Evolutionary conservation across 1,140 invertebrate genomes (phyloP).

Genomic region (Trypoxylus dichotomus): DNA sequence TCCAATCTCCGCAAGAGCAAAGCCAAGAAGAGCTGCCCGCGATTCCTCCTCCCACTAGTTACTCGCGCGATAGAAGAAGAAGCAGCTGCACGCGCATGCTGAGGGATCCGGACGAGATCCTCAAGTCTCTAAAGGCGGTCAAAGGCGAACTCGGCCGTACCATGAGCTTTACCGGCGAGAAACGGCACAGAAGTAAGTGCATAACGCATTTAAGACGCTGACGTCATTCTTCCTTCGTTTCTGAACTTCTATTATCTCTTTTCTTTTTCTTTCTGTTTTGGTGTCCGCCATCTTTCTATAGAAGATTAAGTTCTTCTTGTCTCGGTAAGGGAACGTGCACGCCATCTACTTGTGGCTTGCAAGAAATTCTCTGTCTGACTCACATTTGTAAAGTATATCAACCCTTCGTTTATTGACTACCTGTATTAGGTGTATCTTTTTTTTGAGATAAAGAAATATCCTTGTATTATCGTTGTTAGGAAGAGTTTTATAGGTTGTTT

Average conservation of each 20-base stretch:
- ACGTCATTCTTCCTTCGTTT: background rate
- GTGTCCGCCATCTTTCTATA: slow-evolving; percentile 12
- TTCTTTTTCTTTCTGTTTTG: slow-evolving; percentile 13
- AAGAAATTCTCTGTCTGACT: background rate
- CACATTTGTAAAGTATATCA: background rate
- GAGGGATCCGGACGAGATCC: slow-evolving; percentile 79
- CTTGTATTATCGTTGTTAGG: no score
- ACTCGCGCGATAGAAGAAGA: slow-evolving; percentile 69
- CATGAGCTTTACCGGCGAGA: slow-evolving; percentile 70
- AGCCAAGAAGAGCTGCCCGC: slow-evolving; percentile 51
- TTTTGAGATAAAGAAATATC: no score
- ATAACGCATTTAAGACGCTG: background rate
- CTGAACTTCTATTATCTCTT: background rate
- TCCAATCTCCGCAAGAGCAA: slow-evolving; percentile 67
- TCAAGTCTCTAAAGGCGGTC: slow-evolving; percentile 74
- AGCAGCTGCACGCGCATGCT: slow-evolving; percentile 72
- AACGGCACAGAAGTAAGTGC: slow-evolving; percentile 67
- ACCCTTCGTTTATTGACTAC: no score
- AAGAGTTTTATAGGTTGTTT: no score
- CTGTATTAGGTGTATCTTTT: no score
- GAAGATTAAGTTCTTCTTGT: background rate
- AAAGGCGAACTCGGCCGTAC: slow-evolving; percentile 78
- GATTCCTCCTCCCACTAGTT: slow-evolving; percentile 59
- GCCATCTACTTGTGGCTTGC: background rate
- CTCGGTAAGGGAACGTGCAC: background rate